Percentiles rank a stretch among this genome's conserved stretches.
Conservation (phyloP, 2,888 invertebrate species). For the Sinhomidia bicolor region DNA sequence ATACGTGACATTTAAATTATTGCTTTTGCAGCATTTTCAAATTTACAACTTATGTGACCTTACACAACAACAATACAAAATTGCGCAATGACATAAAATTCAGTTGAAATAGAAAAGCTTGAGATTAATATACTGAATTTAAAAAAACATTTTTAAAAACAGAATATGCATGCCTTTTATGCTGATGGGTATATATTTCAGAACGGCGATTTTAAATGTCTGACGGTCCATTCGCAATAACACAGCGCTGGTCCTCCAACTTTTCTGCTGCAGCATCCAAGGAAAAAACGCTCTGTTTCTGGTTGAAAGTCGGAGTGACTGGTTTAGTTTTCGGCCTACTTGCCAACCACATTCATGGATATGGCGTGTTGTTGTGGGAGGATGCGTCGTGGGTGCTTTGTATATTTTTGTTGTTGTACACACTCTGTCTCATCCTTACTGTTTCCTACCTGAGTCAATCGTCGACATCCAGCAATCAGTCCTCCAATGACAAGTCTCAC, state of each 20-base stretch:
- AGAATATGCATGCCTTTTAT: background rate
- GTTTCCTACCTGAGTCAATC: constrained; percentile 54
- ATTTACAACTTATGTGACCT: too few relatives aligned
- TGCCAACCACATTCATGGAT: constrained; percentile 54
- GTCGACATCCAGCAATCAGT: background rate
- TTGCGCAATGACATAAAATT: too few relatives aligned
- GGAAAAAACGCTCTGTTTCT: constrained; percentile 39
- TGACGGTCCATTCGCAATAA: constrained; percentile 69
- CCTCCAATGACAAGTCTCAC: background rate
- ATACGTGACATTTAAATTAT: too few relatives aligned
- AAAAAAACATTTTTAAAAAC: background rate
- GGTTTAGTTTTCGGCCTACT: constrained; percentile 64
- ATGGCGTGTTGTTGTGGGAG: constrained; percentile 56
- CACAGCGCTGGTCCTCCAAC: constrained; percentile 67
- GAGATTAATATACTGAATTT: too few relatives aligned
- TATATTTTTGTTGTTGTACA: constrained; percentile 59
- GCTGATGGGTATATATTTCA: background rate
- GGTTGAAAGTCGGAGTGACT: constrained; percentile 62
- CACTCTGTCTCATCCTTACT: constrained; percentile 49
- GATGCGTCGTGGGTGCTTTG: constrained; percentile 46
- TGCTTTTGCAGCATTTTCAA: too few relatives aligned
- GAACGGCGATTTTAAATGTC: constrained; percentile 71
- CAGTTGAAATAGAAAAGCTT: too few relatives aligned
- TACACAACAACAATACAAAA: too few relatives aligned
- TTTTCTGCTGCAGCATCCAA: constrained; percentile 11